Evolutionary conservation across 2,888 invertebrate genomes (phyloP).

Genomic region (Catocala fraxini): DNA sequence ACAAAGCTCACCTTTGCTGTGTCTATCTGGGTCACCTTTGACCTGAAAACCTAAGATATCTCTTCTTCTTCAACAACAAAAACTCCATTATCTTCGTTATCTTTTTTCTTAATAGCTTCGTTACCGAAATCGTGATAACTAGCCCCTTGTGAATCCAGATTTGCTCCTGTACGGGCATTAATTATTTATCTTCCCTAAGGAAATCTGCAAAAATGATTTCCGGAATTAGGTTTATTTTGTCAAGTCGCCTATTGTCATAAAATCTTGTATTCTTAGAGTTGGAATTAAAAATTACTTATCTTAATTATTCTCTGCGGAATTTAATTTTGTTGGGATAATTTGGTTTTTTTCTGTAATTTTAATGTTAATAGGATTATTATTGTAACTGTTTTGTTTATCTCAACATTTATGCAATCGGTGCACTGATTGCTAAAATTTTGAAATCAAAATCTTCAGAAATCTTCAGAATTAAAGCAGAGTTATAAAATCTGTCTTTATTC

Average conservation of each 20-base stretch:
- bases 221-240: neutral
- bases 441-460: no score
- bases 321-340: no score
- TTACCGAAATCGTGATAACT: slow-evolving; percentile 15
- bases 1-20: no score
- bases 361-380: no score
- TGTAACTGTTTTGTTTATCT: no score
- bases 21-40: neutral
- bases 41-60: neutral
- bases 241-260: neutral
- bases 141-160: slow-evolving; percentile 24
- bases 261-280: neutral
- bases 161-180: slow-evolving; percentile 23
- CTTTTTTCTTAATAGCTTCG: slow-evolving; percentile 10
- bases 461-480: no score
- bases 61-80: slow-evolving; percentile 9
- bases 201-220: slow-evolving; percentile 1
- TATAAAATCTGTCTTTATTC: no score
- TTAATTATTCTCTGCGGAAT: slow-evolving; percentile 10
- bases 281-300: neutral
- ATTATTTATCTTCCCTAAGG: slow-evolving; percentile 26
- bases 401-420: no score
- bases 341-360: no score
- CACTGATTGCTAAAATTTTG: no score
- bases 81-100: slow-evolving; percentile 12